Conservation (phyloP, 2,888 invertebrate genomes). For the Asteroscopus sphinx region DNA sequence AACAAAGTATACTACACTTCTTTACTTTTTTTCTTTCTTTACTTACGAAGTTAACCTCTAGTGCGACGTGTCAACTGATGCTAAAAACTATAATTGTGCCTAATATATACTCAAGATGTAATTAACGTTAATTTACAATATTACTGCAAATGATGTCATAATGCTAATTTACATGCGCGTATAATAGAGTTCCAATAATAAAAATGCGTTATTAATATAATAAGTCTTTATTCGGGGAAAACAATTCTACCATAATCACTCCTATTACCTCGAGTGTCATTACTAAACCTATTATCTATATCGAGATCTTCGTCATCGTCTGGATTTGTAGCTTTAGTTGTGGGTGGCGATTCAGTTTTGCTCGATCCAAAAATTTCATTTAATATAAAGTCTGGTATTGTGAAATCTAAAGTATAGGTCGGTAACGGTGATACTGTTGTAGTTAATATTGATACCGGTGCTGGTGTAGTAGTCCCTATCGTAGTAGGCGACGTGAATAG, state of each 20-base stretch:
- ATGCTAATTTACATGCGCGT: slow-evolving; percentile 11
- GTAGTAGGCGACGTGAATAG: slow-evolving; percentile 17
- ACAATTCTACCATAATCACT: slow-evolving; percentile 18
- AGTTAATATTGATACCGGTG: not conserved
- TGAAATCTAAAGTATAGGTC: slow-evolving; percentile 11
- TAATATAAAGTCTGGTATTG: slow-evolving; percentile 29
- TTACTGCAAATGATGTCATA: slow-evolving; percentile 27
- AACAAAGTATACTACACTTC: not conserved
- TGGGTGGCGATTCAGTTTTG: not conserved
- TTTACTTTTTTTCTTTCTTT: too few species aligned
- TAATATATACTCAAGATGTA: slow-evolving; percentile 25
- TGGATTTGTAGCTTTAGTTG: slow-evolving; percentile 5
- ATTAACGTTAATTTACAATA: slow-evolving; percentile 26
- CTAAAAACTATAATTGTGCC: not conserved
- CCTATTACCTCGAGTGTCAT: slow-evolving; percentile 3
- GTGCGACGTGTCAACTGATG: slow-evolving; percentile 23
- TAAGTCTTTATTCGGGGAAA: slow-evolving; percentile 45
- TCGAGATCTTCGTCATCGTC: slow-evolving; percentile 30
- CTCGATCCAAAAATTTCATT: slow-evolving; percentile 27
- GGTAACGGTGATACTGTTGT: not conserved
- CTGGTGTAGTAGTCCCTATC: not conserved
- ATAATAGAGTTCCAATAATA: slow-evolving; percentile 37
- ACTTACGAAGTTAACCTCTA: not conserved
- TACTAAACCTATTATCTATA: slow-evolving; percentile 43
- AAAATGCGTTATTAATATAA: slow-evolving; percentile 55